Percentiles rank a stretch among this genome's conserved stretches.
Evolutionary conservation across 2,888 invertebrate species (phyloP).

Genomic region (Eutolmus rufibarbis): DNA sequence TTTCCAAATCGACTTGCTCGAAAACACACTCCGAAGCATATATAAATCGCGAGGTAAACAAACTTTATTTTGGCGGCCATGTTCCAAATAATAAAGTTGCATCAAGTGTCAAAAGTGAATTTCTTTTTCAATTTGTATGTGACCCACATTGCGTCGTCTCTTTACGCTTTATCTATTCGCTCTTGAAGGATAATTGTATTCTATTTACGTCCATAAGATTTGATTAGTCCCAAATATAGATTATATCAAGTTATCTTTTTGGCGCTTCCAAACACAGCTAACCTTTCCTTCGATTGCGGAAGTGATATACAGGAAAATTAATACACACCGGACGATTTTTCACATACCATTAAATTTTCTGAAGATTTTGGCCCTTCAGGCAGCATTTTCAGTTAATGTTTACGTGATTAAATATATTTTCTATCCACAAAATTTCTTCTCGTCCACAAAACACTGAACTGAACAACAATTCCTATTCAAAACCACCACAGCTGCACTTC

Average conservation of each 20-base stretch:
- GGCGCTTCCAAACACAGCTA: not conserved
- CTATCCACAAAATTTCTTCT: not conserved
- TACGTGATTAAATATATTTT: not conserved
- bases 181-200: not conserved
- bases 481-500: not conserved
- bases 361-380: slow-evolving; percentile 27
- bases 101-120: not conserved
- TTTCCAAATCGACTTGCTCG: not conserved
- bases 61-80: slow-evolving; percentile 39
- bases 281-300: not conserved
- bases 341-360: slow-evolving; percentile 36
- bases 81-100: not conserved
- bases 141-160: slow-evolving; percentile 13
- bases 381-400: slow-evolving; percentile 20
- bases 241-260: not conserved
- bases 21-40: not conserved
- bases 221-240: not conserved
- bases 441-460: not conserved
- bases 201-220: not conserved
- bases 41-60: not conserved
- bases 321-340: not conserved
- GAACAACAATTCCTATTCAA: not conserved
- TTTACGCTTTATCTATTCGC: not conserved
- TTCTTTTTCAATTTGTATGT: not conserved
- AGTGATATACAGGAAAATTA: not conserved